These are phyloP conservation scores for Sympetrum striolatum DNA, from an alignment of 2,888 invertebrate genomes.

Conservation along the genomic window DNA sequence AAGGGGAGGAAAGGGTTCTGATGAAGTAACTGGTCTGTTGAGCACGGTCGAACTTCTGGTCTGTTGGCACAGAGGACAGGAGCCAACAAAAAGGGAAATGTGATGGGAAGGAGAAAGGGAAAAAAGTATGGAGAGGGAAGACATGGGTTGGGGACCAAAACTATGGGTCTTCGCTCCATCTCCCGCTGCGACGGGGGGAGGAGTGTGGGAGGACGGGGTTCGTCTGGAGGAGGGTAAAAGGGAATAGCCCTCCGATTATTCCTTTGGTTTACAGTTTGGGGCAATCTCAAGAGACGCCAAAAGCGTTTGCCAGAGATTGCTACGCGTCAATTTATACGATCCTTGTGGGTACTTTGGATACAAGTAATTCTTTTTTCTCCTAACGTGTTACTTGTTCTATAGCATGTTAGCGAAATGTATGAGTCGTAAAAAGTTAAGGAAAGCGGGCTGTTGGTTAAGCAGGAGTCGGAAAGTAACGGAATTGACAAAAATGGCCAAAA, in stretches of 20 bases:
- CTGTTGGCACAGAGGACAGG: background rate
- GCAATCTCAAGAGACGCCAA: conserved; percentile 29
- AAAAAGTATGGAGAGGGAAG: background rate
- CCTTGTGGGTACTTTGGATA: conserved; percentile 5
- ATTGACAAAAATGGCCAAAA: background rate
- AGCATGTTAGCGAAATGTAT: background rate
- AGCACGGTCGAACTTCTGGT: conserved; percentile 30
- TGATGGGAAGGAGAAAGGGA: background rate
- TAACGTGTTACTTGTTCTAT: background rate
- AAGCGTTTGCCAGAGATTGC: conserved; percentile 36
- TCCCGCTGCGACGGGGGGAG: background rate
- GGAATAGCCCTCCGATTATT: background rate
- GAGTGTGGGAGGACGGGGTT: background rate
- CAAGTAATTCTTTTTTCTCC: background rate
- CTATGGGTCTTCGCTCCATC: background rate
- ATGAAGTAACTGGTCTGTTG: conserved; percentile 43
- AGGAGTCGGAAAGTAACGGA: background rate
- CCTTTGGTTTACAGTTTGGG: conserved; percentile 13
- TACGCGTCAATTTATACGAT: conserved; percentile 27
- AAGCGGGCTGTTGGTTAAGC: background rate
- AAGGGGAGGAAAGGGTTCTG: conserved; percentile 1
- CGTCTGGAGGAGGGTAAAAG: background rate
- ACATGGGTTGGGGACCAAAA: background rate
- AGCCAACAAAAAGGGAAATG: background rate
- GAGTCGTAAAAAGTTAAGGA: background rate